Base-by-base conservation (phyloP, 2,797 vertebrate genomes). In the Simalia tracyae region DNA sequence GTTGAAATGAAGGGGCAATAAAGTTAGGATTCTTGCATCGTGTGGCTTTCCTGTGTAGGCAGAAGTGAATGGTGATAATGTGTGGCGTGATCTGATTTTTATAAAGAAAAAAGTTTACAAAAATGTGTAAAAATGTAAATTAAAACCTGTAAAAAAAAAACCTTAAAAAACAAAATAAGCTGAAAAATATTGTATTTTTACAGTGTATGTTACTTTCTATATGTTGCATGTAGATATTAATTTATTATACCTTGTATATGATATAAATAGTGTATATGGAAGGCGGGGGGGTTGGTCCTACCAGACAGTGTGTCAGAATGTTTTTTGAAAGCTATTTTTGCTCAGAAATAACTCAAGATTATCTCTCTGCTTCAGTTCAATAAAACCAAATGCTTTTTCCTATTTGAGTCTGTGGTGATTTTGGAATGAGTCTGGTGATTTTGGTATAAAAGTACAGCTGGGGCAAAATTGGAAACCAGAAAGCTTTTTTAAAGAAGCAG, bases 201-300 rank as follows among this genome's bases (percentile, higher is more conserved):
- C 96, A 14, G 60, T 95, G 94, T 97, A 95, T 96, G 98, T 97
- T 97, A 94, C 97, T 97, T 96, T 98, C 97, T 98, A 97, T 98
- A 99, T 98, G 94, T 98, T 98, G 97, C 98, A 98, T 99, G 98
- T 99, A 99, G 98, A 99, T 99, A 99, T 98, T 97, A 98, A 98
- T 98, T 99, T 99, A 99, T 99, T 98, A 96, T 97, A 96, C 97
- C 95, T 95, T 98, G 97, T 98, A 97, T 98, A 95, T 95, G 96
- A 96, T 97, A 95, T 60, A 91, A 96, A 94, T 95, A 92, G 95
- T 95, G 95, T 96, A 95, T 91, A 92, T 92, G 89, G 96, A 94
- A 94, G 94, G 97, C 97, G 98, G 96, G 96, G 96, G 91, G 95
- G 96, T 96, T 95, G 89, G 50, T 95, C 91, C 85, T 94, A 91